phyloP scores from a whole-genome alignment of 2,888 invertebrate genomes.

The Oxystoma pomonae region DNA sequence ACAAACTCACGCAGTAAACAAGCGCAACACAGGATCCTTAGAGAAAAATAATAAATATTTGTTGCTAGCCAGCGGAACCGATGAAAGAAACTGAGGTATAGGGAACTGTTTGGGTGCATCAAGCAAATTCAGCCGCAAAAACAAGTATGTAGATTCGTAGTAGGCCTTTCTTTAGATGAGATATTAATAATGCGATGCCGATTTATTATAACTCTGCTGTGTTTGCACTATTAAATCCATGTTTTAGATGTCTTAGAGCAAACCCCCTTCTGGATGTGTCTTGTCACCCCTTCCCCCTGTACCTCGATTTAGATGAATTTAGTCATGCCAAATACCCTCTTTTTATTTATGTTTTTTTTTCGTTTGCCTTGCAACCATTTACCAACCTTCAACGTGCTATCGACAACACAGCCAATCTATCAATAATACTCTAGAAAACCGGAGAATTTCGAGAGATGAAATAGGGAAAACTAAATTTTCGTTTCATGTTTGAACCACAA shows the following conservation, averaged over 20 bases:
- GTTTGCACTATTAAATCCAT: constrained; percentile 29
- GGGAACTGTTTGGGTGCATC: constrained; percentile 53
- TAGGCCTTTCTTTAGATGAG: constrained; percentile 45
- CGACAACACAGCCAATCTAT: constrained; percentile 46
- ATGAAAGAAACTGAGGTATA: constrained; percentile 74
- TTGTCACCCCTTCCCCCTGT: constrained; percentile 36
- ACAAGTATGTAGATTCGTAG: constrained; percentile 58
- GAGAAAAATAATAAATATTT: constrained; percentile 39
- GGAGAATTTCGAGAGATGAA: too few species aligned
- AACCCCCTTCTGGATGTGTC: constrained; percentile 42
- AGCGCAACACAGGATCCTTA: not conserved
- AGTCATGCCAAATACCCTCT: constrained; percentile 10
- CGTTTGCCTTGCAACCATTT: constrained; percentile 15
- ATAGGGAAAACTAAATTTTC: too few species aligned
- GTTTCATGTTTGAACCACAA: too few species aligned
- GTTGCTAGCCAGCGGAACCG: constrained; percentile 67
- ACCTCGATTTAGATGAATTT: constrained; percentile 34
- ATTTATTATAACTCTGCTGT: constrained; percentile 34
- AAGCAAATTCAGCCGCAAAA: constrained; percentile 57
- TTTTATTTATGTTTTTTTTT: constrained; percentile 10
- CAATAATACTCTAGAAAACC: too few species aligned
- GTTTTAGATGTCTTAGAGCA: constrained; percentile 42
- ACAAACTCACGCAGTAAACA: not conserved
- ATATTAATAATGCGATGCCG: constrained; percentile 38
- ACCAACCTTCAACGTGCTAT: constrained; percentile 19